Evolutionary conservation across 2,113 vertebrate species (phyloP).

Genomic region (Entosphenus tridentatus): DNA sequence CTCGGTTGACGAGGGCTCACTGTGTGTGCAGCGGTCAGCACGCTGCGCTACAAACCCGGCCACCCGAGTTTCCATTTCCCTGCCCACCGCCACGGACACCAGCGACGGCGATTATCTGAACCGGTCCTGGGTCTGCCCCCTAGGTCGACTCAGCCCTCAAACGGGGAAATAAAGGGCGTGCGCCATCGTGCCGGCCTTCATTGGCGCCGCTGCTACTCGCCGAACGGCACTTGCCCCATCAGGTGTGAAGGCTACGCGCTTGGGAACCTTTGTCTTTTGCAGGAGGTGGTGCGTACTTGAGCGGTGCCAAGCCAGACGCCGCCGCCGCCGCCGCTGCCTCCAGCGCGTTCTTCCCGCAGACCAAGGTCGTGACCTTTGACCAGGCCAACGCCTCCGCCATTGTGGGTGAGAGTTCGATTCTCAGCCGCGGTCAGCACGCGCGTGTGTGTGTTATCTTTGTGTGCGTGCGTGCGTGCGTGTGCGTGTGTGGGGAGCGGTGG

Average conservation of each 20-base stretch:
- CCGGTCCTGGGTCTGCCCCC: not conserved
- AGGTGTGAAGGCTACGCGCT: no score
- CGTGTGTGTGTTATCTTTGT: not conserved
- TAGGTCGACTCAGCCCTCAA: not conserved
- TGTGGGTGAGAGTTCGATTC: slow-evolving; percentile 30
- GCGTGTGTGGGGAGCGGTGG: no score
- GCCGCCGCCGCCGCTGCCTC: slow-evolving; percentile 18
- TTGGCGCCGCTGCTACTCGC: no score
- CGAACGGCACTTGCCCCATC: no score
- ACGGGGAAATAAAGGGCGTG: no score
- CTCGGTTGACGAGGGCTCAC: no score
- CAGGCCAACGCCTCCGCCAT: slow-evolving; percentile 71
- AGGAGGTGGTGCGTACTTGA: slow-evolving; percentile 51
- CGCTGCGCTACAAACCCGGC: no score
- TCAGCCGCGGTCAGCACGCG: no score
- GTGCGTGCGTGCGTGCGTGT: no score
- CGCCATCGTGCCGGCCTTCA: not conserved
- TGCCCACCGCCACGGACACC: not conserved
- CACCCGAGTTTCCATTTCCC: not conserved
- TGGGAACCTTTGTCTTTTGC: not conserved
- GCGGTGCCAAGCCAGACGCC: slow-evolving; percentile 16
- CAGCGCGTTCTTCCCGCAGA: slow-evolving; percentile 88
- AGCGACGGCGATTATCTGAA: slow-evolving; percentile 3
- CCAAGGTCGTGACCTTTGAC: slow-evolving; percentile 70
- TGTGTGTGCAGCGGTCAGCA: no score